A percentile compares a stretch with the other conserved stretches of the same genome.
Conservation (phyloP, 2,113 vertebrate species). For the Brachypodius melanocephalos region DNA sequence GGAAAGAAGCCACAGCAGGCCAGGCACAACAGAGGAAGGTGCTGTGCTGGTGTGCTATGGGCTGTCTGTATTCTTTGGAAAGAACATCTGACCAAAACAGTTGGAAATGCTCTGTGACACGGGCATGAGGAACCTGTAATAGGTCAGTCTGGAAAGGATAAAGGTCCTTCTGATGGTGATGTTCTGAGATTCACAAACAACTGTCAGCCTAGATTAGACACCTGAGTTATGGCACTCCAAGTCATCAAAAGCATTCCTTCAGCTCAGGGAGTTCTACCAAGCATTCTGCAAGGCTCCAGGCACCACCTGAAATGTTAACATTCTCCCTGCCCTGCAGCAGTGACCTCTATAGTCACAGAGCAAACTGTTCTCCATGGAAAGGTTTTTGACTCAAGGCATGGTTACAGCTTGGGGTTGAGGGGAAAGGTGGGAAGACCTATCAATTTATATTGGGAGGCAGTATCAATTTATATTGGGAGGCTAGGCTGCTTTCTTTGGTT, state of each 20-base stretch:
- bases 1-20: not conserved
- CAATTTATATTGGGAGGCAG: fast-evolving
- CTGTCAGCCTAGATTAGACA: not conserved
- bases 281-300: not conserved
- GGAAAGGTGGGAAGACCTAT: not conserved
- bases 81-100: not conserved
- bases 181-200: not conserved
- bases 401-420: not conserved
- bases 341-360: not conserved
- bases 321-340: not conserved
- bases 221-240: not conserved
- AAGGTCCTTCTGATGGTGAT: not conserved
- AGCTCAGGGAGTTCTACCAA: not conserved
- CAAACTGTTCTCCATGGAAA: not conserved
- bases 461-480: not conserved
- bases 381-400: not conserved
- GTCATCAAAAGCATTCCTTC: not conserved
- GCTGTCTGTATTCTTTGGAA: not conserved
- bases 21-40: not conserved
- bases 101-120: not conserved
- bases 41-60: not conserved
- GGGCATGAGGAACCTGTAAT: not conserved
- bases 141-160: not conserved
- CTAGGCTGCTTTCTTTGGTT: not conserved
- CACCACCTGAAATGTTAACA: not conserved